phyloP scores from a whole-genome alignment of 2,888 invertebrate genomes.

The Zygothrica quintamaculata region DNA sequence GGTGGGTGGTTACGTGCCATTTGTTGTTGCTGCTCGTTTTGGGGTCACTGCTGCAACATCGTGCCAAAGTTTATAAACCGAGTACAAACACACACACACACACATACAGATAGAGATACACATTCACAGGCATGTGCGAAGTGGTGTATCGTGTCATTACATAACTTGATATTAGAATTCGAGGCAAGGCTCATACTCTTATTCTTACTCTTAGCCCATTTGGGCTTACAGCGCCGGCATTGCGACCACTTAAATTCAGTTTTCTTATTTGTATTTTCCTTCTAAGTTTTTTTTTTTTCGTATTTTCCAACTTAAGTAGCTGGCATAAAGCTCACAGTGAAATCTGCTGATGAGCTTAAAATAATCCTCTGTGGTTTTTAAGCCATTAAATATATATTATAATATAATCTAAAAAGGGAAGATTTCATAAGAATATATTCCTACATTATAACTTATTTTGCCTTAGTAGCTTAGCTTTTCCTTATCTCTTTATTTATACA shows the following conservation, averaged over 20 bases:
- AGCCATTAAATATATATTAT: too few relatives aligned
- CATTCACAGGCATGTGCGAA: conserved; percentile 40
- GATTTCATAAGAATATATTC: too few relatives aligned
- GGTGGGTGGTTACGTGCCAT: neutral
- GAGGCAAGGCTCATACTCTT: conserved; percentile 24
- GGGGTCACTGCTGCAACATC: conserved; percentile 65
- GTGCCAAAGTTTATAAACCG: conserved; percentile 51
- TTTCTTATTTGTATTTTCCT: conserved; percentile 54
- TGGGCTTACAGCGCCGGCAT: conserved; percentile 51
- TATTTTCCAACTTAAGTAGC: conserved; percentile 21
- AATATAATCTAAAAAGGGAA: too few relatives aligned
- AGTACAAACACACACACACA: conserved; percentile 16
- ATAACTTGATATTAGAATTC: conserved; percentile 58
- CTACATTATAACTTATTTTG: too few relatives aligned
- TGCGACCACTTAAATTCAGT: conserved; percentile 58
- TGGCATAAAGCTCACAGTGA: conserved; percentile 34
- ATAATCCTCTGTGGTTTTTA: neutral
- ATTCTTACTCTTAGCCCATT: conserved; percentile 30
- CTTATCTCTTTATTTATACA: too few relatives aligned
- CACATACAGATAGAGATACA: conserved; percentile 5
- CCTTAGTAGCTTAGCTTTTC: neutral
- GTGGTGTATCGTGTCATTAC: conserved; percentile 63
- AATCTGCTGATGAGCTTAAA: conserved; percentile 19
- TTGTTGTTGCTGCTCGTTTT: conserved; percentile 33
- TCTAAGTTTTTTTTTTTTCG: conserved; percentile 52